A percentile compares a stretch with the other conserved stretches of the same genome.
phyloP scores from a whole-genome alignment of 1,140 invertebrate species.

The Neodiprion virginianus region DNA sequence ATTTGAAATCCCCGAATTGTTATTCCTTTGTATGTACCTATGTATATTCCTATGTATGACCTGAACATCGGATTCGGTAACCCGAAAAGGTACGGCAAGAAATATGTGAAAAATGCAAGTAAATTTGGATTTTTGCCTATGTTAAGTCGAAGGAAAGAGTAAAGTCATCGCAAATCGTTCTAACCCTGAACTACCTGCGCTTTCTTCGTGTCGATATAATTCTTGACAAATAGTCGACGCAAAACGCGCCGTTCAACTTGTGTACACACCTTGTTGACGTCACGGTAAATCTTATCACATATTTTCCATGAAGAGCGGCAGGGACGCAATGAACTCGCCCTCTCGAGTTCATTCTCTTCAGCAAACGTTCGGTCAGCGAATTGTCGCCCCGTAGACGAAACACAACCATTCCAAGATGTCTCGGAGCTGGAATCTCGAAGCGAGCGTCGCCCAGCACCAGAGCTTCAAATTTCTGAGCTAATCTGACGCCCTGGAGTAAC shows the following conservation, averaged over 20 bases:
- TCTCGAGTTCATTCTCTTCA: slow-evolving; percentile 87
- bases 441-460: slow-evolving; percentile 79
- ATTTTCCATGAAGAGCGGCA: slow-evolving; percentile 87
- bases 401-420: slow-evolving; percentile 92
- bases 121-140: not conserved
- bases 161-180: too few species aligned
- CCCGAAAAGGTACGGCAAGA: not conserved
- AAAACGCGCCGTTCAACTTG: too few species aligned
- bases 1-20: too few species aligned
- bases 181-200: too few species aligned
- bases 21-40: too few species aligned
- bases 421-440: slow-evolving; percentile 89
- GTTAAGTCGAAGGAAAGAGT: too few species aligned
- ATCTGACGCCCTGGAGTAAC: slow-evolving; percentile 70
- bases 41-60: too few species aligned
- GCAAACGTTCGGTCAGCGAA: slow-evolving; percentile 81
- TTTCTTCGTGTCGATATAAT: too few species aligned
- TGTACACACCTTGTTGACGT: slow-evolving; percentile 76
- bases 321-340: slow-evolving; percentile 92
- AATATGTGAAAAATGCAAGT: slow-evolving; percentile 22
- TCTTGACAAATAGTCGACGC: too few species aligned
- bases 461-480: slow-evolving; percentile 91
- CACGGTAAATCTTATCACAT: slow-evolving; percentile 90
- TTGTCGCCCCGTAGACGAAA: slow-evolving; percentile 89
- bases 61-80: too few species aligned